phyloP scores from a whole-genome alignment of 2,888 invertebrate species.

The Peribatodes rhomboidaria region DNA sequence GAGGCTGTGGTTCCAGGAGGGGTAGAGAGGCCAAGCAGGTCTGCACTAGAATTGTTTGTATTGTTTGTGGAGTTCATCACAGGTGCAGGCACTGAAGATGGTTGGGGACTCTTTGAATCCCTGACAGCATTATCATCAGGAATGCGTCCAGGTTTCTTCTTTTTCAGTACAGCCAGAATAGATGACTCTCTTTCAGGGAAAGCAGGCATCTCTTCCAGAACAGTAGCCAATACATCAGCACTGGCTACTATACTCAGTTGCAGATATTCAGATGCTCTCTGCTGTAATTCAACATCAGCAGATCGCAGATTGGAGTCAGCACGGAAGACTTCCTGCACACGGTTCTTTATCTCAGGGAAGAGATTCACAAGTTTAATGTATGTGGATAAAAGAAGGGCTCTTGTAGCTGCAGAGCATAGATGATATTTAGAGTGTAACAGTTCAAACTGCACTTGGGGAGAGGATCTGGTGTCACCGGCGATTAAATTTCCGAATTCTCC shows the following conservation, averaged over 20 bases:
- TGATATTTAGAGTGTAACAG: conserved; percentile 99
- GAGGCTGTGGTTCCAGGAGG: conserved; percentile 91
- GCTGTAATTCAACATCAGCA: conserved; percentile 99
- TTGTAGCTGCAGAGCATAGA: conserved; percentile 98
- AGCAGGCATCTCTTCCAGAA: conserved; percentile 99
- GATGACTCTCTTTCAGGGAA: conserved; percentile 99
- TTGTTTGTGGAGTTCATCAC: conserved; percentile 81
- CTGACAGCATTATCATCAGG: conserved; percentile 92
- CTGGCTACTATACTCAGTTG: conserved; percentile 98
- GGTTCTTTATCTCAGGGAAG: conserved; percentile 98
- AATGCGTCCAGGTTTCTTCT: conserved; percentile 98
- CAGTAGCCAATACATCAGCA: conserved; percentile 98
- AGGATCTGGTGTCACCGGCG: conserved; percentile 98
- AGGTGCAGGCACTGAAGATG: conserved; percentile 76
- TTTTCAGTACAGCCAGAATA: conserved; percentile 98
- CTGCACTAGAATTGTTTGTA: conserved; percentile 89
- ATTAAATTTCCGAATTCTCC: conserved; percentile 99
- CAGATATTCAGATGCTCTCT: conserved; percentile 98
- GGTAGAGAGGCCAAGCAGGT: conserved; percentile 95
- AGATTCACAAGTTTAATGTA: conserved; percentile 99
- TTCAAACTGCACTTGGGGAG: conserved; percentile 99
- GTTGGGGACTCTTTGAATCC: conserved; percentile 92
- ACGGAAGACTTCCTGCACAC: conserved; percentile 97
- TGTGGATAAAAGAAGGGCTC: conserved; percentile 98
- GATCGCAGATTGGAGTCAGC: conserved; percentile 98